Conservation (phyloP, 2,113 vertebrate genomes). For the Eira barbara region DNA sequence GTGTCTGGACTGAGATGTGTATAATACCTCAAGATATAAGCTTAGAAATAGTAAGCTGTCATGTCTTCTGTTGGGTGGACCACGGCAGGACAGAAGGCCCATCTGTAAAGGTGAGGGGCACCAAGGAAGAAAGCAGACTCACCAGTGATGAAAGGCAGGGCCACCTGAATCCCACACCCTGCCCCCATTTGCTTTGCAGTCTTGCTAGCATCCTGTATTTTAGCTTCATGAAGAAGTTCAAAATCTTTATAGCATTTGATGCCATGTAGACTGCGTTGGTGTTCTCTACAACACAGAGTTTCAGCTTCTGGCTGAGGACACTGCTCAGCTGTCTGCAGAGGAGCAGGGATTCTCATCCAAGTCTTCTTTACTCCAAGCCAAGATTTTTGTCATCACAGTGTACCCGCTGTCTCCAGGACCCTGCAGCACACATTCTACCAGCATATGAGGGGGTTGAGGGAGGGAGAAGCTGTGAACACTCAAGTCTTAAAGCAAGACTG, state of each 20-base stretch:
- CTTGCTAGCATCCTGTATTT: neutral
- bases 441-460: rapidly evolving
- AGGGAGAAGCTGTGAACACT: rapidly evolving
- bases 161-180: no score
- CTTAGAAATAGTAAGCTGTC: neutral
- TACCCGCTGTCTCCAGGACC: rapidly evolving
- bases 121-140: rapidly evolving
- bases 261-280: rapidly evolving
- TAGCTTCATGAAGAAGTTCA: neutral
- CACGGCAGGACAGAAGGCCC: neutral
- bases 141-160: rapidly evolving
- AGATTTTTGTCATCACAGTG: neutral
- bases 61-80: neutral
- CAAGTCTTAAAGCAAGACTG: neutral
- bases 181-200: neutral
- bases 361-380: neutral
- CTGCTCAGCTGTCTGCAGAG: neutral
- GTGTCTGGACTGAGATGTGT: neutral
- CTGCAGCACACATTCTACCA: rapidly evolving
- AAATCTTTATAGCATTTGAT: neutral
- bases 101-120: rapidly evolving
- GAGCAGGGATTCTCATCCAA: neutral
- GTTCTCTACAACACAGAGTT: no score
- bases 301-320: neutral
- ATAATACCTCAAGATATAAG: no score